phyloP scores from a whole-genome alignment of 2,113 vertebrate species.

The Archocentrus centrarchus region DNA sequence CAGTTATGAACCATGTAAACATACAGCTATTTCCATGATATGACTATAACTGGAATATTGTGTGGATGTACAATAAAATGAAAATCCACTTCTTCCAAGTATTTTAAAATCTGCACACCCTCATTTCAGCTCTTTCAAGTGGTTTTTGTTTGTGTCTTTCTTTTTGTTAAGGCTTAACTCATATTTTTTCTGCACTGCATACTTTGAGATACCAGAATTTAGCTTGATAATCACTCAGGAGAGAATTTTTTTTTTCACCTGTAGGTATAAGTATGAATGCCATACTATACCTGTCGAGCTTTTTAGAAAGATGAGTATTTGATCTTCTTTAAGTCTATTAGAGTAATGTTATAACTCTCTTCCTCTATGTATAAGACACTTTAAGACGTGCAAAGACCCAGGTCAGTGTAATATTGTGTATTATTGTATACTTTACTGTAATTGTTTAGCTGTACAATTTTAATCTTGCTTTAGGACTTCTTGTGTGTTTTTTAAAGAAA shows the following conservation, averaged over 20 bases:
- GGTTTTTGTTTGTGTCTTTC: not conserved
- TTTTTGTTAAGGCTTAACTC: not conserved
- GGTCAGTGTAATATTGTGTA: slow-evolving; percentile 80
- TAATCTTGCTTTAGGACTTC: slow-evolving; percentile 65
- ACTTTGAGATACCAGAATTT: not conserved
- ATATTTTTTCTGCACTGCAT: not conserved
- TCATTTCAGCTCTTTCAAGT: not conserved
- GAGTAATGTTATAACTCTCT: slow-evolving; percentile 54
- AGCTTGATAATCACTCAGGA: not conserved
- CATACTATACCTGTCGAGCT: not conserved
- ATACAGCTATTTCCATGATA: not conserved
- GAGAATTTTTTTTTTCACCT: slow-evolving; percentile 23
- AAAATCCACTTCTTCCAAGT: not conserved
- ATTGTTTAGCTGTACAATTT: slow-evolving; percentile 75
- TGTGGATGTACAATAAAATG: not conserved
- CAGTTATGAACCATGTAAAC: not conserved
- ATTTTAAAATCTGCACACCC: not conserved
- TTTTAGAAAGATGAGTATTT: slow-evolving; percentile 12
- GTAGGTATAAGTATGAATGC: slow-evolving; percentile 10
- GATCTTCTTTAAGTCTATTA: slow-evolving; percentile 31
- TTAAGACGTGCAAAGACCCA: slow-evolving; percentile 51
- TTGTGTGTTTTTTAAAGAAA: slow-evolving; percentile 66
- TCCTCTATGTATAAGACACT: slow-evolving; percentile 73
- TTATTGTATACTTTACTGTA: slow-evolving; percentile 81
- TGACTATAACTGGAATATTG: slow-evolving; percentile 12